Percentiles rank a stretch among this genome's conserved stretches.
phyloP scores from a whole-genome alignment of 92 coral and sea anemone species.

The Anthopleura xanthogrammica region DNA sequence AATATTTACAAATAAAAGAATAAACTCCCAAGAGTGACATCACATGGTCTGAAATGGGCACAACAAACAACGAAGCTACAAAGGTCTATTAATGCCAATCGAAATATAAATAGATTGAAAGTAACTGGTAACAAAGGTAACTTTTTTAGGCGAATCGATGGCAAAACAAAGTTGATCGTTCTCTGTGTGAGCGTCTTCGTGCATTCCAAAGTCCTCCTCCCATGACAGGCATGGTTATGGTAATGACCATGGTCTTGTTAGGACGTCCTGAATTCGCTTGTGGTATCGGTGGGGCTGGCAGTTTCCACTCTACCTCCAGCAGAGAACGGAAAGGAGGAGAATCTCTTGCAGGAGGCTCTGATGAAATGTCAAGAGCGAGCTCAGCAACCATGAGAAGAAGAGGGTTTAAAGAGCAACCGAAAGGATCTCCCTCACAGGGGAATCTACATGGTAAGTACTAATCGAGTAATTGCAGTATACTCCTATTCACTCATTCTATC shows the following conservation, averaged over 20 bases:
- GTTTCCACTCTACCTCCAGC: conserved; percentile 44
- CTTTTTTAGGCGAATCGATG: conserved; percentile 67
- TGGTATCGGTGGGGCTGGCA: conserved; percentile 79
- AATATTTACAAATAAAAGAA: too few species aligned
- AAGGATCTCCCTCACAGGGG: conserved; percentile 40
- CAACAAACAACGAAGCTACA: too few species aligned
- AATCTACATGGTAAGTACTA: conserved; percentile 30
- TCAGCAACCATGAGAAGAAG: conserved; percentile 71
- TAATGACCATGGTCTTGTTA: conserved; percentile 91
- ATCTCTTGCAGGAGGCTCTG: conserved; percentile 71
- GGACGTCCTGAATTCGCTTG: conserved; percentile 95
- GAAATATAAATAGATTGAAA: neutral
- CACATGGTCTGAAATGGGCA: too few species aligned
- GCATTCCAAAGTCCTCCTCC: conserved; percentile 98
- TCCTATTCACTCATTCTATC: too few species aligned
- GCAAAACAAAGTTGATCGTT: conserved; percentile 89
- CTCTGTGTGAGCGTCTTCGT: conserved; percentile 86
- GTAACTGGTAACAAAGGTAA: neutral
- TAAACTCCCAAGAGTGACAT: too few species aligned
- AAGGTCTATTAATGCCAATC: too few species aligned
- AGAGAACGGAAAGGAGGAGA: conserved; percentile 74
- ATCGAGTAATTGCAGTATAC: too few species aligned
- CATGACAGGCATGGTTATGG: conserved; percentile 99
- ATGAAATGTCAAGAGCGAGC: conserved; percentile 86
- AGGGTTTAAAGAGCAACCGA: conserved; percentile 29